These are phyloP conservation scores for Goniozus legneri DNA, from an alignment of 1,140 invertebrate species.

Conservation along the genomic window DNA sequence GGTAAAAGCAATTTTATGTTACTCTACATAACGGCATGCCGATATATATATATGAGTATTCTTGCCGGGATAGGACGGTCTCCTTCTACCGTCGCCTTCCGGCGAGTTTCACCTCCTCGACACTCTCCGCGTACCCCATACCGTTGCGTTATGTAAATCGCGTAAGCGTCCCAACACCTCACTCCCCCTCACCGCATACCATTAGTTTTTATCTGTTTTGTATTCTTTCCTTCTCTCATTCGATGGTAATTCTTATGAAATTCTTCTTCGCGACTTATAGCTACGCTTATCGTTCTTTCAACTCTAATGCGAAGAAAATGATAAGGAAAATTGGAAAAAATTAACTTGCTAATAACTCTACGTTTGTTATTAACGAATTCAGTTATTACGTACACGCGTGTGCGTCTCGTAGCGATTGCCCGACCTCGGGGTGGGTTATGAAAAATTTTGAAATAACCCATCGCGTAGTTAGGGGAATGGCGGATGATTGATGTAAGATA, in stretches of 20 bases:
- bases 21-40: constrained; percentile 46
- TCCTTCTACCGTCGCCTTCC: constrained; percentile 3
- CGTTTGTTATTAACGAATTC: constrained; percentile 28
- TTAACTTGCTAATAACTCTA: constrained; percentile 28
- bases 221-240: constrained; percentile 49
- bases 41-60: constrained; percentile 45
- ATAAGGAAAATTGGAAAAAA: too few species aligned
- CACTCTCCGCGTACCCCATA: constrained; percentile 10
- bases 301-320: too few species aligned
- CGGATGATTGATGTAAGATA: constrained; percentile 49
- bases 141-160: constrained; percentile 41
- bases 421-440: too few species aligned
- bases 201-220: constrained; percentile 52
- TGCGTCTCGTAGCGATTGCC: not conserved
- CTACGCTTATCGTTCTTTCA: constrained; percentile 23
- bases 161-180: constrained; percentile 10
- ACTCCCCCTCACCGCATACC: constrained; percentile 33
- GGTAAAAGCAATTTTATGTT: constrained; percentile 55
- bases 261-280: not conserved
- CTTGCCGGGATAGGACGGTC: not conserved
- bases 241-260: constrained; percentile 50
- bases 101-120: not conserved
- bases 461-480: too few species aligned
- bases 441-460: constrained; percentile 45
- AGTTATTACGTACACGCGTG: not conserved